Conservation (phyloP, 2,113 vertebrate genomes). For the Felis chaus region DNA sequence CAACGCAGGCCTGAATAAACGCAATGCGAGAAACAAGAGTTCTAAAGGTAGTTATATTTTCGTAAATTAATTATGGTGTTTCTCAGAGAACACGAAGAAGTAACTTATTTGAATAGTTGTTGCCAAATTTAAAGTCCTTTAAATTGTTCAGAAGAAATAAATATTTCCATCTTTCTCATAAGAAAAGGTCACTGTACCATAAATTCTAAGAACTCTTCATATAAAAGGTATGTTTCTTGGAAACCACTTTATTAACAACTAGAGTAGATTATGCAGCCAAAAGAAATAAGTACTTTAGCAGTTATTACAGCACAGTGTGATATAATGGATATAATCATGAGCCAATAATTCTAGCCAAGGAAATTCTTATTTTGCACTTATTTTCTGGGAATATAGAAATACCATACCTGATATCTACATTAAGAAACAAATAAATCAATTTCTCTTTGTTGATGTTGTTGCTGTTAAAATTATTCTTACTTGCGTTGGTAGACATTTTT, state of each 20-base stretch:
- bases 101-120: not conserved
- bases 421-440: not conserved
- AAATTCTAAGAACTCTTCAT: not conserved
- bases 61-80: not conserved
- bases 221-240: conserved; percentile 6
- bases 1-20: not conserved
- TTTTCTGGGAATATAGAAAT: conserved; percentile 15
- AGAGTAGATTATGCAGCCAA: conserved; percentile 14
- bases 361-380: not conserved
- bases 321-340: not conserved
- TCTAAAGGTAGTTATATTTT: not conserved
- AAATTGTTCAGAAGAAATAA: not conserved
- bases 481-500: not conserved
- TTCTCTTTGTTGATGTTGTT: not conserved
- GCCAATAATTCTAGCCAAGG: not conserved
- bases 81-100: not conserved
- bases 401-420: not conserved
- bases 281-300: conserved; percentile 29
- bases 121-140: not conserved
- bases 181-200: not conserved
- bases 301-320: not conserved
- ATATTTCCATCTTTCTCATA: not conserved
- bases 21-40: not conserved
- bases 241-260: not conserved
- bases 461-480: not conserved